A percentile compares a stretch with the other conserved stretches of the same genome.
Conservation (phyloP, 1,140 invertebrate genomes). For the Popillia japonica region DNA sequence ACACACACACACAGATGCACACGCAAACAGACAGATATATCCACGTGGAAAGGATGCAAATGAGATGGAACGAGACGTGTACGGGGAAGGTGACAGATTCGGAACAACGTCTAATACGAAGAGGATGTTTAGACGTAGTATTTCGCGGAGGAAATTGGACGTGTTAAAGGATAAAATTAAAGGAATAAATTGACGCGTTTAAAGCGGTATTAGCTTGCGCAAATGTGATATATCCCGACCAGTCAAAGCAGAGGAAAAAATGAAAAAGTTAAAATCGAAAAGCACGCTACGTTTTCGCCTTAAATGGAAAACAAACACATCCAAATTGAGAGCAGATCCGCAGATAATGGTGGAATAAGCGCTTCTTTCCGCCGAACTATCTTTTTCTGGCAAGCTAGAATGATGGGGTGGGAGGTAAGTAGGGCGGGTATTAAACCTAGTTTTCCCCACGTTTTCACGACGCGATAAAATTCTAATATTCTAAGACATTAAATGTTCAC, state of each 20-base stretch:
- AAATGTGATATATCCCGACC: too few relatives aligned
- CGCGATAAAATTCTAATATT: conserved; percentile 30
- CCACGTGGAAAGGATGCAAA: background rate
- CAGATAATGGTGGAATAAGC: too few relatives aligned
- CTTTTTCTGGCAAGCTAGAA: too few relatives aligned
- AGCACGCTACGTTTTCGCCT: too few relatives aligned
- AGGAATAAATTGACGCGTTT: background rate
- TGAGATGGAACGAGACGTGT: background rate
- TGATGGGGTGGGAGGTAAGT: background rate
- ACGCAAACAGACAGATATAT: too few relatives aligned
- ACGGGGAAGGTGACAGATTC: background rate
- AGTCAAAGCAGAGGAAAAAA: too few relatives aligned
- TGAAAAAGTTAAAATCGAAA: too few relatives aligned
- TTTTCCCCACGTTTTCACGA: background rate
- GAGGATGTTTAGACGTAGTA: background rate
- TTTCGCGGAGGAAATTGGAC: background rate
- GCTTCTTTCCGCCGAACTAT: too few relatives aligned
- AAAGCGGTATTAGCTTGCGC: too few relatives aligned
- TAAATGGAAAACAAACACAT: too few relatives aligned
- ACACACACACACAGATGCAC: too few relatives aligned
- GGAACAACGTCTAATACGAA: background rate
- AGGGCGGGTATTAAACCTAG: conserved; percentile 15
- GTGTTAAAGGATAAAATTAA: background rate
- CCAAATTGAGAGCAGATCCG: too few relatives aligned
- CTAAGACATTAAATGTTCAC: conserved; percentile 31